A percentile compares a stretch with the other conserved stretches of the same genome.
These are phyloP conservation scores for Ephestia elutella DNA, from an alignment of 1,140 invertebrate genomes.

Conservation along the genomic window DNA sequence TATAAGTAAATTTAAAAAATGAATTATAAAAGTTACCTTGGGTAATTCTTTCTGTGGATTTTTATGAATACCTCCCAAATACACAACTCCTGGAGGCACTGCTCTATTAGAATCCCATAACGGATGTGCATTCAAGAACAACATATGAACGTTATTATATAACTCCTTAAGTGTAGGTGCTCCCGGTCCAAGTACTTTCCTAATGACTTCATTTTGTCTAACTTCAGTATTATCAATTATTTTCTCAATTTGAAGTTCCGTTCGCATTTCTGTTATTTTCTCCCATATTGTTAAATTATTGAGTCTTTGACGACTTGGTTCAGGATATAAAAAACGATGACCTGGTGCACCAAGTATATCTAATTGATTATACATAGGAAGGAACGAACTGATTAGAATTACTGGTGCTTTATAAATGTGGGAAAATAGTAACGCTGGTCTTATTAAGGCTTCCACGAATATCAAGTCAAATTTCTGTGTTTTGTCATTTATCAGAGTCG, in stretches of 20 bases:
- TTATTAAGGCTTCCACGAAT: conserved; percentile 25
- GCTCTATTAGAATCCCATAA: conserved; percentile 68
- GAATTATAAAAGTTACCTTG: conserved; percentile 26
- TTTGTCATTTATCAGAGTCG: conserved; percentile 23
- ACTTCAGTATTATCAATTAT: conserved; percentile 7
- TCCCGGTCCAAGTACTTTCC: conserved; percentile 50
- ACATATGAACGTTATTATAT: conserved; percentile 48
- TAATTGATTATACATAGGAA: conserved; percentile 9
- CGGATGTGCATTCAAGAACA: conserved; percentile 75
- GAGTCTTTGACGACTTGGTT: background rate
- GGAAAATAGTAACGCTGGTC: conserved; percentile 20
- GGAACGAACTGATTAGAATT: conserved; percentile 40
- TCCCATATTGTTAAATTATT: conserved; percentile 21
- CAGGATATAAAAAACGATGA: conserved; percentile 37
- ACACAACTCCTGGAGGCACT: conserved; percentile 72
- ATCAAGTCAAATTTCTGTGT: conserved; percentile 34
- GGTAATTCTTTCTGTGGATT: conserved; percentile 42
- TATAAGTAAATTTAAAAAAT: too few species aligned
- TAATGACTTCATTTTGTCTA: conserved; percentile 9
- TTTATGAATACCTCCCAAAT: conserved; percentile 67
- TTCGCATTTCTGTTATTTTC: conserved; percentile 20
- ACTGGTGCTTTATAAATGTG: conserved; percentile 35
- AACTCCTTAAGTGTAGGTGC: conserved; percentile 50
- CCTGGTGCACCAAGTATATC: conserved; percentile 21
- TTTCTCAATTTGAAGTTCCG: conserved; percentile 7